These are phyloP conservation scores for Eptatretus burgeri DNA, from an alignment of 2,113 vertebrate species.

Conservation along the genomic window DNA sequence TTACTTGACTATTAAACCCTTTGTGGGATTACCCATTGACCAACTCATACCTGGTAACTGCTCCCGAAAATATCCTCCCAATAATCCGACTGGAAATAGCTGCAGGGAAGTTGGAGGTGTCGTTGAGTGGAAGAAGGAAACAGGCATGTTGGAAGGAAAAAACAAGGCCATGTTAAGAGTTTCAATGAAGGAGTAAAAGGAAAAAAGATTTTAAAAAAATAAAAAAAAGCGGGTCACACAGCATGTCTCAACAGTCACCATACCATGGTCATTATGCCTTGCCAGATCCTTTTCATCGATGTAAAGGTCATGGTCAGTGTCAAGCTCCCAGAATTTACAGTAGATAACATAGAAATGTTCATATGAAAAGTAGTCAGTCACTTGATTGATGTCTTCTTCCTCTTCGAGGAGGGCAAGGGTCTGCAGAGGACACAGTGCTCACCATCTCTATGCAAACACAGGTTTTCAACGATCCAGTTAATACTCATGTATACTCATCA, in stretches of 20 bases:
- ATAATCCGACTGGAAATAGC: constrained; percentile 78
- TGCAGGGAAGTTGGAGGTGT: constrained; percentile 17
- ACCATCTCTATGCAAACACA: too few species aligned
- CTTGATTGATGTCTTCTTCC: constrained; percentile 96
- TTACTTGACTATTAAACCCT: constrained; percentile 2
- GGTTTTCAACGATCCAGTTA: too few species aligned
- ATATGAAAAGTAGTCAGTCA: constrained; percentile 98
- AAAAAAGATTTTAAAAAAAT: too few species aligned
- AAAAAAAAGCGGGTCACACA: too few species aligned
- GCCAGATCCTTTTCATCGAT: constrained; percentile 70
- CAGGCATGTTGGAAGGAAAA: too few species aligned
- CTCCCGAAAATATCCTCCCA: constrained; percentile 74
- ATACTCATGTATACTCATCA: too few species aligned
- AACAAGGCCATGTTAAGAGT: too few species aligned
- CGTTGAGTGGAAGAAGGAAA: too few species aligned
- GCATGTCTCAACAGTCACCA: neutral
- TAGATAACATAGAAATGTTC: constrained; percentile 99
- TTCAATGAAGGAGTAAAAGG: too few species aligned
- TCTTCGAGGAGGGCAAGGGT: constrained; percentile 81
- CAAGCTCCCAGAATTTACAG: constrained; percentile 99
- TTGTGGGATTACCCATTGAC: neutral
- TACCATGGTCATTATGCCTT: constrained; percentile 79
- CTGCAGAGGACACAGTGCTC: constrained; percentile 17
- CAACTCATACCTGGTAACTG: constrained; percentile 53
- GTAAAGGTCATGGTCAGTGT: constrained; percentile 85